A percentile compares a stretch with the other conserved stretches of the same genome.
These are phyloP conservation scores for Drosophila orena DNA, from an alignment of 1,140 invertebrate genomes.

Conservation along the genomic window DNA sequence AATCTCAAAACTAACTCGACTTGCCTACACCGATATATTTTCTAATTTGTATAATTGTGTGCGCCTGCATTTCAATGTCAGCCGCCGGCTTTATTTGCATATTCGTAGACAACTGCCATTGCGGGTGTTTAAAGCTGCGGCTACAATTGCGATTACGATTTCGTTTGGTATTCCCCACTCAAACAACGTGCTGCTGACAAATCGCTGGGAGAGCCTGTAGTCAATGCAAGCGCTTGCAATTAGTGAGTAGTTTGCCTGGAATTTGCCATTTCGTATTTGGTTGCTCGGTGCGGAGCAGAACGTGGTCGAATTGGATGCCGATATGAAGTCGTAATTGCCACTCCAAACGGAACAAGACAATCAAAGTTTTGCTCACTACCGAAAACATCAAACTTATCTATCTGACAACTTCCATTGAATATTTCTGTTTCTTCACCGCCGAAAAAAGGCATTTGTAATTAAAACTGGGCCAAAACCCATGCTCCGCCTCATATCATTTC, in stretches of 20 bases:
- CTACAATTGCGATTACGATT: conserved; percentile 3
- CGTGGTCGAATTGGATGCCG: not conserved
- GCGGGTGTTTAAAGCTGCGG: conserved; percentile 14
- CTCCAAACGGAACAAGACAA: conserved; percentile 37
- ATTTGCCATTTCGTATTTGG: not conserved
- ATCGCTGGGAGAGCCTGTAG: conserved; percentile 2
- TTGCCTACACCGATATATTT: conserved; percentile 2
- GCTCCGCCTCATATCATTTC: not conserved
- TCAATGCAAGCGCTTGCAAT: conserved; percentile 3
- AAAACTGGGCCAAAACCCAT: not conserved
- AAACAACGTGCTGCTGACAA: conserved; percentile 4
- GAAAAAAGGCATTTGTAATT: conserved; percentile 28
- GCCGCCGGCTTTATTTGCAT: conserved; percentile 41
- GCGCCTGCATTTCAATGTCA: conserved; percentile 44
- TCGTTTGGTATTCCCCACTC: conserved; percentile 25
- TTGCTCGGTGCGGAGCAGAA: not conserved
- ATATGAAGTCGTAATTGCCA: conserved; percentile 11
- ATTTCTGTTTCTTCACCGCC: not conserved
- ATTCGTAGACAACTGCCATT: not conserved
- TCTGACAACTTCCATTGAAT: conserved; percentile 6
- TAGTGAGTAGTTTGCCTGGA: conserved; percentile 9
- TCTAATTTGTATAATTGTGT: conserved; percentile 11
- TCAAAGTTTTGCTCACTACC: conserved; percentile 33
- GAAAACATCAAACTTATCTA: conserved; percentile 23
- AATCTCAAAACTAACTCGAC: not conserved